Evolutionary conservation across 2,797 vertebrate genomes (phyloP).

Genomic region (Acipenser oxyrinchus): DNA sequence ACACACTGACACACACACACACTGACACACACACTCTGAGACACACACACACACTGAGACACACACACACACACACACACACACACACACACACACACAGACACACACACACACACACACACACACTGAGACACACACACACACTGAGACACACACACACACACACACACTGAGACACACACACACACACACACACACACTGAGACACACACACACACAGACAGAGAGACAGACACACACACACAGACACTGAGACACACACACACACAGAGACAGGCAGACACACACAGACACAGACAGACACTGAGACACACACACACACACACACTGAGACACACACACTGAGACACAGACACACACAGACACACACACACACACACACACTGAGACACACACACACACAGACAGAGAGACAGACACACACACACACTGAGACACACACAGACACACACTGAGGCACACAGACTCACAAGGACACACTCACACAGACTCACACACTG

Average conservation of each 20-base stretch:
- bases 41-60: rapidly evolving
- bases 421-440: too few relatives aligned
- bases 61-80: too few relatives aligned
- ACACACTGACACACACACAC: not conserved
- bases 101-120: not conserved
- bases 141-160: not conserved
- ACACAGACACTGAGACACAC: conserved; percentile 37
- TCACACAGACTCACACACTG: too few relatives aligned
- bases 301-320: conserved; percentile 17
- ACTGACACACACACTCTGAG: rapidly evolving
- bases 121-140: not conserved
- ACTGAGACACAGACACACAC: too few relatives aligned
- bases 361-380: too few relatives aligned
- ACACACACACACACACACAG: too few relatives aligned
- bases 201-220: conserved; percentile 47
- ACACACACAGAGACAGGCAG: conserved; percentile 46
- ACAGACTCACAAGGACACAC: too few relatives aligned
- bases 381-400: too few relatives aligned
- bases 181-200: not conserved
- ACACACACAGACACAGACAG: conserved; percentile 28
- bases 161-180: not conserved
- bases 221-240: too few relatives aligned
- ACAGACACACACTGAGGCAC: too few relatives aligned
- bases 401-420: too few relatives aligned
- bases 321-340: too few relatives aligned